A percentile compares a stretch with the other conserved stretches of the same genome.
Evolutionary conservation across 2,888 invertebrate species (phyloP).

Genomic region (Cheilosia scutellata): DNA sequence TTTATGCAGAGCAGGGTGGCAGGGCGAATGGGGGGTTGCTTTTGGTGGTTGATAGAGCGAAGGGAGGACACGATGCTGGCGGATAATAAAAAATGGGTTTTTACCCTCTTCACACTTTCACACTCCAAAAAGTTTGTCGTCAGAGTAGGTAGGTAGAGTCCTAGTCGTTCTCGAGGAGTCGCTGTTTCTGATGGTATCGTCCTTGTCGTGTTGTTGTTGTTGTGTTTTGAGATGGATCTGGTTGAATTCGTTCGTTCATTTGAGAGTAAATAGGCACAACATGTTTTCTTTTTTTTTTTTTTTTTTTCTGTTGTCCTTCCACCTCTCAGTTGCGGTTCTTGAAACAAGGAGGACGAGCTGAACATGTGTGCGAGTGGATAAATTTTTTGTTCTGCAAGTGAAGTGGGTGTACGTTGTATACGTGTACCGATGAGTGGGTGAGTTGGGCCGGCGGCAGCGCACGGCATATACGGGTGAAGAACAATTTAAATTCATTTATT

Average conservation of each 20-base stretch:
- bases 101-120: slow-evolving; percentile 74
- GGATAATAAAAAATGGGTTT: slow-evolving; percentile 68
- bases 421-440: background rate
- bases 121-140: slow-evolving; percentile 71
- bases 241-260: slow-evolving; percentile 65
- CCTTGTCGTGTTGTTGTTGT: slow-evolving; percentile 55
- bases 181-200: slow-evolving; percentile 59
- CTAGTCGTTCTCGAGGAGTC: slow-evolving; percentile 31
- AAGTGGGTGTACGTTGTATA: slow-evolving; percentile 29
- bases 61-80: slow-evolving; percentile 3
- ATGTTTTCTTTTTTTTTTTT: slow-evolving; percentile 36
- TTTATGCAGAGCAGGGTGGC: slow-evolving; percentile 51
- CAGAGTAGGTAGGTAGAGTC: slow-evolving; percentile 25
- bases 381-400: slow-evolving; percentile 37
- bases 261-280: slow-evolving; percentile 71
- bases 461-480: slow-evolving; percentile 6
- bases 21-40: slow-evolving; percentile 5
- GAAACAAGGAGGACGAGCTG: slow-evolving; percentile 26
- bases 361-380: slow-evolving; percentile 47
- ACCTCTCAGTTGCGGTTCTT: slow-evolving; percentile 34
- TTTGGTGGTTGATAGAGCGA: background rate
- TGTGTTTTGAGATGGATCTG: slow-evolving; percentile 55
- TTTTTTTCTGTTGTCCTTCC: slow-evolving; percentile 4
- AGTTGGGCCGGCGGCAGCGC: background rate
- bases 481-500: slow-evolving; percentile 75